Evolutionary conservation across 2,797 vertebrate species (phyloP), one percentile per base, ranked within the genome.

Genomic region (Aselliscus stoliczkanus): DNA sequence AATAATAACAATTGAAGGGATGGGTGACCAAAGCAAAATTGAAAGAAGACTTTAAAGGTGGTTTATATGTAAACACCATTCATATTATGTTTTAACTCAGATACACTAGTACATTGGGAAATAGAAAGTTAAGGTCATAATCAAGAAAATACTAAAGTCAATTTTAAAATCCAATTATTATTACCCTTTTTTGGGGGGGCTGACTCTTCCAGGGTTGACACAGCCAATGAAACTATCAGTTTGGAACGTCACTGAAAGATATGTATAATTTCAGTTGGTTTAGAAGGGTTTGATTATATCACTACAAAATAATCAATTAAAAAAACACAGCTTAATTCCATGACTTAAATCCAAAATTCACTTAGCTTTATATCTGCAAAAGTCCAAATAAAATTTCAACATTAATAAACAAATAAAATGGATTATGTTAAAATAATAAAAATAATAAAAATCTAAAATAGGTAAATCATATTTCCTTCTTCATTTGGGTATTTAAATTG

Each of bases 251-350:
- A 58, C 0, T 81, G 60, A 94, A 94, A 93, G 50, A 89, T 44
- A 88, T 37, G 65, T 18, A 54, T 7, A 94, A 84, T 91, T 93
- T 93, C 18, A 90, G 27, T 65, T 90, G 50, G 62, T 69, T 96
- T 86, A 91, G 14, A 87, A 88, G 13, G 10, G 5, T 82, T 94
- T 86, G 9, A 88, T 94, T 72, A 93, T 95, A 83, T 67, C 13
- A 80, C n/a, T 42, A 34, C 1, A 90, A 97, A 96, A 93, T 62
- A 82, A 88, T 34, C 15, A 81, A 60, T 54, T 54, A 27, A 84
- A 52, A 8, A 12, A 50, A 2, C 20, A 75, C 29, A 27, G 1
- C 18, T 84, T 88, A 77, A 69, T 84, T 90, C 88, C 23, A 88
- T 86, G 25, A 67, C 8, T 87, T 96, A 62, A 84, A 73, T 76